These are phyloP conservation scores for Acanthochromis polyacanthus DNA, from an alignment of 2,113 vertebrate species.

Conservation along the genomic window DNA sequence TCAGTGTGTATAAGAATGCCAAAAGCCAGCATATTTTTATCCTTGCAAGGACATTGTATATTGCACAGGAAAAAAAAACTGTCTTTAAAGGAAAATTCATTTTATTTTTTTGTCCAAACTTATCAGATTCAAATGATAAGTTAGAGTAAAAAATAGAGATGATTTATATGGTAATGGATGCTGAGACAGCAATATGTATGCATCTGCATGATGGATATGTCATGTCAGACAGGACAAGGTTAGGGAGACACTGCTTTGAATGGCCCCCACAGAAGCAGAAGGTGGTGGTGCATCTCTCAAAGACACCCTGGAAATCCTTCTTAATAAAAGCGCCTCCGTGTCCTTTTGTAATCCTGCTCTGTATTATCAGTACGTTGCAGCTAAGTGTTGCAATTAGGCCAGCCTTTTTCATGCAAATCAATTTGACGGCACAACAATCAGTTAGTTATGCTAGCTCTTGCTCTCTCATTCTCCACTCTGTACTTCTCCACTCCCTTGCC, in stretches of 20 bases:
- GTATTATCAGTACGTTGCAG: slow-evolving; percentile 83
- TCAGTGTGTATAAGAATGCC: not conserved
- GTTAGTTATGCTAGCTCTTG: slow-evolving; percentile 79
- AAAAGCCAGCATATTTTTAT: not conserved
- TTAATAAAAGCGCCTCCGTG: slow-evolving; percentile 75
- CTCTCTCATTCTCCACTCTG: slow-evolving; percentile 66
- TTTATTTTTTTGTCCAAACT: not conserved
- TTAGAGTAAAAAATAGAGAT: slow-evolving; percentile 4
- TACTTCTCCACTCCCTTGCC: slow-evolving; percentile 56
- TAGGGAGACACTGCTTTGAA: slow-evolving; percentile 44
- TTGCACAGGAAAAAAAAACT: not conserved
- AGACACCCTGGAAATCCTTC: slow-evolving; percentile 74
- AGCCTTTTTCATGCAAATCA: slow-evolving; percentile 87
- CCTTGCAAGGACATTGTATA: not conserved
- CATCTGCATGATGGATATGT: slow-evolving; percentile 59
- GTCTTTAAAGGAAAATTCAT: slow-evolving; percentile 1
- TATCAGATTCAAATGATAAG: slow-evolving; percentile 21
- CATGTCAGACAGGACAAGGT: slow-evolving; percentile 52
- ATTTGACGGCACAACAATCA: slow-evolving; percentile 87
- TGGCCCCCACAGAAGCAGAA: slow-evolving; percentile 54
- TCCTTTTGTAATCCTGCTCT: slow-evolving; percentile 79
- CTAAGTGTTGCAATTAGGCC: slow-evolving; percentile 87
- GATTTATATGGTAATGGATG: slow-evolving; percentile 64
- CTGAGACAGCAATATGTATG: slow-evolving; percentile 40
- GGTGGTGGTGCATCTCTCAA: slow-evolving; percentile 62